phyloP scores from a whole-genome alignment of 2,797 vertebrate genomes.

The Ctenochaetus hawaiiensis region DNA sequence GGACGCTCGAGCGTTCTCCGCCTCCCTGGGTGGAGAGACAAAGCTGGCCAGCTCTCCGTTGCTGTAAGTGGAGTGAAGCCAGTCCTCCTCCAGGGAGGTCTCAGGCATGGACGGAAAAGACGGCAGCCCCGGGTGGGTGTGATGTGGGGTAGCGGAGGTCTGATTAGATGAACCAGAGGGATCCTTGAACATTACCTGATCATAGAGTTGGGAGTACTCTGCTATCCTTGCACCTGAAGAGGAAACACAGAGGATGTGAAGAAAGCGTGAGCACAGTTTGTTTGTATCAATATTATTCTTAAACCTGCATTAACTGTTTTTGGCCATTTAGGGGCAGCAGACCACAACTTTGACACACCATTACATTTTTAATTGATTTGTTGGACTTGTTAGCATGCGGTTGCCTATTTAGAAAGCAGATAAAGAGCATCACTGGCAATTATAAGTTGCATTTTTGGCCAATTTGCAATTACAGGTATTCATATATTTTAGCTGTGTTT shows the following conservation, averaged over 20 bases:
- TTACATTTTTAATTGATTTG: background rate
- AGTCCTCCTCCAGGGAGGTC: slow-evolving; percentile 87
- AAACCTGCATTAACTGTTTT: background rate
- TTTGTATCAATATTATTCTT: background rate
- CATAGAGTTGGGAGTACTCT: slow-evolving; percentile 97
- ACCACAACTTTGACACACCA: background rate
- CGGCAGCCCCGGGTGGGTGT: slow-evolving; percentile 71
- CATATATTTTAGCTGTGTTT: background rate
- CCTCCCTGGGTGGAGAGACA: slow-evolving; percentile 77
- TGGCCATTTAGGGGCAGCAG: background rate
- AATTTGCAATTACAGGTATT: background rate
- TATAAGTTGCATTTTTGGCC: background rate
- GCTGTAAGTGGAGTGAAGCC: slow-evolving; percentile 93
- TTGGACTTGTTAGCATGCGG: background rate
- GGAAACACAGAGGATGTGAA: slow-evolving; percentile 23
- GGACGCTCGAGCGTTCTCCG: slow-evolving; percentile 62
- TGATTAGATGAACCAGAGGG: slow-evolving; percentile 76
- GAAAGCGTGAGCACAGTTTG: background rate
- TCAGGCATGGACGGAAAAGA: slow-evolving; percentile 81
- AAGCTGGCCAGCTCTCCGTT: slow-evolving; percentile 93
- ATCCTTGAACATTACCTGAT: slow-evolving; percentile 94
- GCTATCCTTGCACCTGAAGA: slow-evolving; percentile 94
- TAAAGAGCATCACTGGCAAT: too few relatives aligned
- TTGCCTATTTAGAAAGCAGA: background rate
- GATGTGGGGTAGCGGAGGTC: slow-evolving; percentile 54